Evolutionary conservation across 2,888 invertebrate species (phyloP).

Genomic region (Heterodera filipjevi): DNA sequence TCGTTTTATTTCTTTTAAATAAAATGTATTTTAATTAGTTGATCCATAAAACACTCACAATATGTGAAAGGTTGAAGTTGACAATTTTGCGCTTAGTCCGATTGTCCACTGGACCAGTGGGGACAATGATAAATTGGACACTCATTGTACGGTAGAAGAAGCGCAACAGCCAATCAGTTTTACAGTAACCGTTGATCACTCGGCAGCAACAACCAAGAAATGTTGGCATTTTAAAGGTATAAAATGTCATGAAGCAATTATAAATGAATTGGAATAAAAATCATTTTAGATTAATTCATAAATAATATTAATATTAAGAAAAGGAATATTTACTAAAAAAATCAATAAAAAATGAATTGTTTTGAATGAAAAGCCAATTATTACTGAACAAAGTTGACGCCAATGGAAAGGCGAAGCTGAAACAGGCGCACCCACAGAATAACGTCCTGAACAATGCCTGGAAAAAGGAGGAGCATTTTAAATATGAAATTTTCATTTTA

Average conservation of each 20-base stretch:
- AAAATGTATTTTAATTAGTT: too few relatives aligned
- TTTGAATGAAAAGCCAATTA: not conserved
- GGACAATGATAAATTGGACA: slow-evolving; percentile 72
- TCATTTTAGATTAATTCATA: too few relatives aligned
- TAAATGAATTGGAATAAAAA: too few relatives aligned
- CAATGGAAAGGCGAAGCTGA: slow-evolving; percentile 71
- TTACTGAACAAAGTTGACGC: slow-evolving; percentile 64
- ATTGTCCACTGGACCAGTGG: slow-evolving; percentile 70
- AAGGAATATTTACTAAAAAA: too few relatives aligned
- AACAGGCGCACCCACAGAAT: slow-evolving; percentile 72
- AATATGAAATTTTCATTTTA: slow-evolving; percentile 16
- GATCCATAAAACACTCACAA: too few relatives aligned
- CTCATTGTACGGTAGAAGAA: slow-evolving; percentile 70
- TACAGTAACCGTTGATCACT: slow-evolving; percentile 75
- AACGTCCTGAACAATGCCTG: slow-evolving; percentile 74
- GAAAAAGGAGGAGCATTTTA: slow-evolving; percentile 42
- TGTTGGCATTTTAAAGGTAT: too few relatives aligned
- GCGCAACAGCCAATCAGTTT: slow-evolving; percentile 74
- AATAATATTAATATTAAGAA: too few relatives aligned
- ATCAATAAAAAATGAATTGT: too few relatives aligned
- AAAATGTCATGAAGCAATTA: too few relatives aligned
- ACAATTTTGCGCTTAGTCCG: slow-evolving; percentile 69
- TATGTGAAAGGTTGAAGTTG: slow-evolving; percentile 73
- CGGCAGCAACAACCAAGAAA: slow-evolving; percentile 71
- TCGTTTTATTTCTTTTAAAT: too few relatives aligned